Evolutionary conservation across 2,797 vertebrate genomes (phyloP).

Genomic region (Halcyon badia): DNA sequence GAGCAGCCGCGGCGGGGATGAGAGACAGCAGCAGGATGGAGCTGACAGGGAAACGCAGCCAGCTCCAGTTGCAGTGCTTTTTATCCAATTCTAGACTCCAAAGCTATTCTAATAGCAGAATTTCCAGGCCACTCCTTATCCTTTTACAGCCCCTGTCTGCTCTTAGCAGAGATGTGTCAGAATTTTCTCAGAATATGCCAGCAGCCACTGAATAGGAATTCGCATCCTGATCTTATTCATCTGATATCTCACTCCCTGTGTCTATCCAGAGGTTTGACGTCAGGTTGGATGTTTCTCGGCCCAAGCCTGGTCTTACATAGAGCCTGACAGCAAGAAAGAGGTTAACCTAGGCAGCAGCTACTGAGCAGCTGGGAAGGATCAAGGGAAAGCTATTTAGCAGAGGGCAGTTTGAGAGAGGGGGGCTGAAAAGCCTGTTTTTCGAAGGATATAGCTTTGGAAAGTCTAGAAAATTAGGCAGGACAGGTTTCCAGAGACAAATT

Average conservation of each 20-base stretch:
- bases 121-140: neutral
- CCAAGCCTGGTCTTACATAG: neutral
- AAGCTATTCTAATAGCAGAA: neutral
- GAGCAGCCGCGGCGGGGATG: neutral
- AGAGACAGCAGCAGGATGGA: neutral
- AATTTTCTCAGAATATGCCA: neutral
- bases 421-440: neutral
- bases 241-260: neutral
- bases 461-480: slow-evolving; percentile 47
- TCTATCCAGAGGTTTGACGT: neutral
- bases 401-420: neutral
- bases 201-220: neutral
- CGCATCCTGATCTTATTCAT: neutral
- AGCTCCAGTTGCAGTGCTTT: neutral
- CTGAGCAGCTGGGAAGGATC: neutral
- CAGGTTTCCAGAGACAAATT: slow-evolving; percentile 49
- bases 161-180: neutral
- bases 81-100: neutral
- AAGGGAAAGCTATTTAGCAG: neutral
- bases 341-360: neutral
- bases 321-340: neutral
- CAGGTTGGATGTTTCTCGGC: neutral
- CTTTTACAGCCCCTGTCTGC: neutral
- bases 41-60: slow-evolving; percentile 1
- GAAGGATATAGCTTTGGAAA: slow-evolving; percentile 10